Percentiles rank a stretch among this genome's conserved stretches.
phyloP scores from a whole-genome alignment of 2,797 vertebrate genomes.

The Sylvilagus floridanus region DNA sequence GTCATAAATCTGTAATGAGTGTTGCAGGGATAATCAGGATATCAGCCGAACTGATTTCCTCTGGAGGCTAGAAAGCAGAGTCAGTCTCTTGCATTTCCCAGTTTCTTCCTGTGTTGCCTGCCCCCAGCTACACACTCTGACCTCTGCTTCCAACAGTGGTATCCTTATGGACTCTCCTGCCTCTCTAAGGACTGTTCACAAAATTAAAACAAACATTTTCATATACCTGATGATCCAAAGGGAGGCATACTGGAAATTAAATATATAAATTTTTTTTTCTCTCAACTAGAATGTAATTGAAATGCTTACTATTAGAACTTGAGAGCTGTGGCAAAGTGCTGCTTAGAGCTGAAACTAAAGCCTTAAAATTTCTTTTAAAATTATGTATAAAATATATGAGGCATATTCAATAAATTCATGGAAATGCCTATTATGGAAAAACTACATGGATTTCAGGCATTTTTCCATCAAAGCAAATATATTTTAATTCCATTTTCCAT shows the following conservation, averaged over 20 bases:
- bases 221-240: neutral
- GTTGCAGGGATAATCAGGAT: fast-evolving
- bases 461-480: too few relatives aligned
- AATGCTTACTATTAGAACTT: neutral
- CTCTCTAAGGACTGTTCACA: neutral
- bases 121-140: neutral
- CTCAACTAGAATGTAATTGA: neutral
- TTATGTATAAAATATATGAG: too few relatives aligned
- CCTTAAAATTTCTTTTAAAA: neutral
- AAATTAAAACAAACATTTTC: neutral
- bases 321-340: neutral
- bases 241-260: neutral
- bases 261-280: neutral
- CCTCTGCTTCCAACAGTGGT: neutral
- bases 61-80: fast-evolving
- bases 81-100: neutral
- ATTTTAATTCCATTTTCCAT: too few relatives aligned
- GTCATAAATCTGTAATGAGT: neutral
- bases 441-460: too few relatives aligned
- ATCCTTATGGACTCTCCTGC: neutral
- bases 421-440: too few relatives aligned
- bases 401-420: too few relatives aligned
- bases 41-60: neutral
- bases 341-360: neutral
- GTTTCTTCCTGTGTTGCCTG: neutral